Evolutionary conservation across 1,140 invertebrate genomes (phyloP).

Genomic region (Lucilia cuprina): DNA sequence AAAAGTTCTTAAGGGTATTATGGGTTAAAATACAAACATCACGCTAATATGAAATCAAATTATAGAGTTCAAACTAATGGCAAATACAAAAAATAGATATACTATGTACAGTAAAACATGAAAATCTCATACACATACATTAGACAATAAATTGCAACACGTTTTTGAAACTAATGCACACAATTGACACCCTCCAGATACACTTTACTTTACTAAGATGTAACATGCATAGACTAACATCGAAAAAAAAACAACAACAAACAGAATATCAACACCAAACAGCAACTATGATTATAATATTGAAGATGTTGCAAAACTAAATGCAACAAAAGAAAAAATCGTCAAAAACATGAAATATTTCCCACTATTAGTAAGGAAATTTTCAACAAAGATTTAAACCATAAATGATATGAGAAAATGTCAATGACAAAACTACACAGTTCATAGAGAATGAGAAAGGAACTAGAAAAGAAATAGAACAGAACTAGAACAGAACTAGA

Average conservation of each 20-base stretch:
- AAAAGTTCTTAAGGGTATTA: too few species aligned
- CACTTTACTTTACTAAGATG: constrained; percentile 10
- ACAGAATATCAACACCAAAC: neutral
- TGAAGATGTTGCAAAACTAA: neutral
- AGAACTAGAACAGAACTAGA: too few species aligned
- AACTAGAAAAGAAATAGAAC: too few species aligned
- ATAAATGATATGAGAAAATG: neutral
- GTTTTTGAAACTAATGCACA: constrained; percentile 33
- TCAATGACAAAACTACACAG: too few species aligned
- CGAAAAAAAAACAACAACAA: neutral
- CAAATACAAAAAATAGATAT: neutral
- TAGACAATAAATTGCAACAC: constrained; percentile 31
- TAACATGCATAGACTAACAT: neutral
- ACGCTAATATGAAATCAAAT: neutral
- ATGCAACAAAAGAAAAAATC: too few species aligned
- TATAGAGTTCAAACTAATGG: constrained; percentile 5
- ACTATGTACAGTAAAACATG: neutral
- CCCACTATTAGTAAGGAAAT: neutral
- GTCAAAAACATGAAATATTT: neutral
- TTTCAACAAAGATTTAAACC: neutral
- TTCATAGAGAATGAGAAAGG: too few species aligned
- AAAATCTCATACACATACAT: neutral
- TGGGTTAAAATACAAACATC: neutral
- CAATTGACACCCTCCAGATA: constrained; percentile 29
- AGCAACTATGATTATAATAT: neutral